Percentiles rank a stretch among this genome's conserved stretches.
Evolutionary conservation across 1,140 invertebrate species (phyloP).

Genomic region (Pseudachorutes palmiensis): DNA sequence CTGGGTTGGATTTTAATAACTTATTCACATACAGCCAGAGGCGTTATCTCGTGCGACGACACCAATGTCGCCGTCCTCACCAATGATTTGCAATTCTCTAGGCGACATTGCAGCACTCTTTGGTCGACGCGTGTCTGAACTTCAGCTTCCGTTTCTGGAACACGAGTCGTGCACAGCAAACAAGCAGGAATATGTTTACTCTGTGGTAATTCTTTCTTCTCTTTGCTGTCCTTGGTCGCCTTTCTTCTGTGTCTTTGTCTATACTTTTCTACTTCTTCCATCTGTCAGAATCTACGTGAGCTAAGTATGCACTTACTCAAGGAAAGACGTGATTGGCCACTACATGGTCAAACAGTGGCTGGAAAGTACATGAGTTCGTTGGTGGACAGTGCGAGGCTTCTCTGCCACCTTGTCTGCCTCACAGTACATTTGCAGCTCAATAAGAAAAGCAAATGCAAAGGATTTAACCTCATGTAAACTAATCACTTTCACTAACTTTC

Average conservation of each 20-base stretch:
- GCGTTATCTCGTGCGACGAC: slow-evolving; percentile 71
- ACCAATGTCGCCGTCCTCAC: slow-evolving; percentile 63
- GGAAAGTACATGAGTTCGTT: slow-evolving; percentile 40
- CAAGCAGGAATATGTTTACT: slow-evolving; percentile 75
- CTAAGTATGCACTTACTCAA: slow-evolving; percentile 72
- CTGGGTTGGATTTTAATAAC: neutral
- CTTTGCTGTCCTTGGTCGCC: too few relatives aligned
- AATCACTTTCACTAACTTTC: neutral
- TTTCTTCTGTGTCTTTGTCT: too few relatives aligned
- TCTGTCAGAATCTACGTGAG: slow-evolving; percentile 61
- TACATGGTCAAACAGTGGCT: slow-evolving; percentile 69
- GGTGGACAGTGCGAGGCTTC: slow-evolving; percentile 61
- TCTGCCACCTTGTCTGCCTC: slow-evolving; percentile 64
- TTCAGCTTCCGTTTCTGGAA: slow-evolving; percentile 63
- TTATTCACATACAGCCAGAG: slow-evolving; percentile 54
- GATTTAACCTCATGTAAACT: slow-evolving; percentile 66
- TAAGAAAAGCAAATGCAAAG: slow-evolving; percentile 56
- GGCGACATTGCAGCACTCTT: slow-evolving; percentile 47
- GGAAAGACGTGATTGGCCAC: slow-evolving; percentile 48
- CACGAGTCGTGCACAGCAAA: slow-evolving; percentile 75
- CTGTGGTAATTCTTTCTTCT: slow-evolving; percentile 53
- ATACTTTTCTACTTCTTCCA: slow-evolving; percentile 4
- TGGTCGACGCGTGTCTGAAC: slow-evolving; percentile 31
- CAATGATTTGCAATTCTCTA: slow-evolving; percentile 44
- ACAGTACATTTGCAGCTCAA: slow-evolving; percentile 56